A percentile compares a stretch with the other conserved stretches of the same genome.
These are phyloP conservation scores for Furcula furcula DNA, from an alignment of 2,888 invertebrate genomes.

Conservation along the genomic window DNA sequence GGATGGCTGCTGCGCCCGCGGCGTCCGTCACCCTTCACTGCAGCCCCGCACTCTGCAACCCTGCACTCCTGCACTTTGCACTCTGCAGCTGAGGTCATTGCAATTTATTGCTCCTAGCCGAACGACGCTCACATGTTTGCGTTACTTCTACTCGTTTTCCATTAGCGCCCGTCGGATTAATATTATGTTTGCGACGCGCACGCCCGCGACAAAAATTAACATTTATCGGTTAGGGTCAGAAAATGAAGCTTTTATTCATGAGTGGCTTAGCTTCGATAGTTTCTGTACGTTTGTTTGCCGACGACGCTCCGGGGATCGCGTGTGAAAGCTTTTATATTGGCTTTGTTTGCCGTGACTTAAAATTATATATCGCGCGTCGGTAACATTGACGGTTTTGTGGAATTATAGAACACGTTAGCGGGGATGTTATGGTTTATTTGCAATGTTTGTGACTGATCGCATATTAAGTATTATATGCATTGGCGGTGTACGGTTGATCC, in stretches of 20 bases:
- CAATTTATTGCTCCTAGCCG: conserved; percentile 58
- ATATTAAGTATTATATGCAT: conserved; percentile 36
- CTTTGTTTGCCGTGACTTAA: conserved; percentile 76
- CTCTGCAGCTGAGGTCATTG: conserved; percentile 59
- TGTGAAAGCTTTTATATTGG: conserved; percentile 77
- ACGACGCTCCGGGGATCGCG: conserved; percentile 71
- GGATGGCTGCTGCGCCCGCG: conserved; percentile 14
- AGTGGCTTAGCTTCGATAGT: conserved; percentile 76
- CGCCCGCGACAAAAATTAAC: conserved; percentile 78
- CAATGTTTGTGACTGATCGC: conserved; percentile 37
- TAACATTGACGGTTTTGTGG: conserved; percentile 70
- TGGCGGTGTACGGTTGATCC: conserved; percentile 21
- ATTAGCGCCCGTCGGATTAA: conserved; percentile 78
- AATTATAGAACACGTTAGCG: conserved; percentile 60
- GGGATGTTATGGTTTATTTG: conserved; percentile 62
- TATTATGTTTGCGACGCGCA: conserved; percentile 78
- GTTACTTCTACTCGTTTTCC: conserved; percentile 75
- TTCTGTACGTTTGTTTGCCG: conserved; percentile 72
- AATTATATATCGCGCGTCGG: conserved; percentile 77
- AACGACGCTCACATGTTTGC: conserved; percentile 69
- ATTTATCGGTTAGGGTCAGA: conserved; percentile 76
- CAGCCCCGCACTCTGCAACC: conserved; percentile 17
- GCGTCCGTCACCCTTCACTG: not conserved
- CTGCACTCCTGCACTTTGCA: conserved; percentile 29
- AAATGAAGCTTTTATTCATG: conserved; percentile 78